phyloP scores from a whole-genome alignment of 2,888 invertebrate species.

The Pheosia tremula region DNA sequence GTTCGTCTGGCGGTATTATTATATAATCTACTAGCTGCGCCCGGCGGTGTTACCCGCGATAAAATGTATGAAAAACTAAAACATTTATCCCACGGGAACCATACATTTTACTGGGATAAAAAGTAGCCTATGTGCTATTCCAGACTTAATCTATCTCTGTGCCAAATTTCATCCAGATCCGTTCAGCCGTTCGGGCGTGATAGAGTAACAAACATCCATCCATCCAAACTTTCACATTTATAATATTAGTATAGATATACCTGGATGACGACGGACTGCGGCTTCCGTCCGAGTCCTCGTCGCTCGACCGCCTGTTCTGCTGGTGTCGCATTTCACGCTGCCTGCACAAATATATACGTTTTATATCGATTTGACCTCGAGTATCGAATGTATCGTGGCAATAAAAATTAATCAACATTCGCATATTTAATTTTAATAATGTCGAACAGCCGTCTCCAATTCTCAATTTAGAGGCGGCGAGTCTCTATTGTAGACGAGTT shows the following conservation, averaged over 20 bases:
- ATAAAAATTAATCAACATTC: not conserved
- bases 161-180: no score
- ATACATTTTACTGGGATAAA: no score
- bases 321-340: constrained; percentile 94
- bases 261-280: constrained; percentile 69
- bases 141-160: no score
- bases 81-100: no score
- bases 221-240: no score
- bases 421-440: constrained; percentile 2
- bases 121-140: no score
- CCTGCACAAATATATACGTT: constrained; percentile 68
- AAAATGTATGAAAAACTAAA: no score
- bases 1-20: no score
- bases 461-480: not conserved
- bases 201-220: no score
- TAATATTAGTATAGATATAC: constrained; percentile 23
- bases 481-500: not conserved
- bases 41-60: no score
- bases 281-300: constrained; percentile 70
- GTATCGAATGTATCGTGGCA: not conserved
- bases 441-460: not conserved
- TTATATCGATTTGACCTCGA: constrained; percentile 8
- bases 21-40: no score
- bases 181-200: no score
- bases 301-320: constrained; percentile 79